Conservation (phyloP, 2,888 invertebrate species). For the Lithosia quadra region DNA sequence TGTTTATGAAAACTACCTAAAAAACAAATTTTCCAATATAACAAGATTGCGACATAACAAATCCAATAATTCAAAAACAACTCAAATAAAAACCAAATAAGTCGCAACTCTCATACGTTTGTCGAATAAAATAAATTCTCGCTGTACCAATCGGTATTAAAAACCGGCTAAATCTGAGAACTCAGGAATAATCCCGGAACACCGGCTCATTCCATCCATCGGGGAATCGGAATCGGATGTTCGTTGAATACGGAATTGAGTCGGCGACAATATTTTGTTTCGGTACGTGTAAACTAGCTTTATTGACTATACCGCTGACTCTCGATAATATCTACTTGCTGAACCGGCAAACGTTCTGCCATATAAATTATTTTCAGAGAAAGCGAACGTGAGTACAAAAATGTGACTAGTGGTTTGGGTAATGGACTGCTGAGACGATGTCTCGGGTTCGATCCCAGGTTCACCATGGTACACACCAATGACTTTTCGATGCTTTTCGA, state of each 20-base stretch:
- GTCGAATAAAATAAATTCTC: slow-evolving; percentile 38
- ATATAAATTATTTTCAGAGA: too few relatives aligned
- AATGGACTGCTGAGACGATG: too few relatives aligned
- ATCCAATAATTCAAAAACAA: slow-evolving; percentile 3
- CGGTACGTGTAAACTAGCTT: slow-evolving; percentile 38
- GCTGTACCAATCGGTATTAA: slow-evolving; percentile 34
- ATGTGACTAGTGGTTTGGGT: too few relatives aligned
- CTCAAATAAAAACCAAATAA: not conserved
- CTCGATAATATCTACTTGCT: not conserved
- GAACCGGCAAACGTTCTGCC: too few relatives aligned
- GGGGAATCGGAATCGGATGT: slow-evolving; percentile 40
- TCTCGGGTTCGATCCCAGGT: too few relatives aligned
- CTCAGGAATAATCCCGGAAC: slow-evolving; percentile 41
- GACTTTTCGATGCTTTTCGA: too few relatives aligned
- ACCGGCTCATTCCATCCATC: slow-evolving; percentile 30
- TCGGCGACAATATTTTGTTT: slow-evolving; percentile 48
- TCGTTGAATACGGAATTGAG: slow-evolving; percentile 43
- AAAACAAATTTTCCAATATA: not conserved
- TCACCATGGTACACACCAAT: too few relatives aligned
- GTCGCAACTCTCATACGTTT: slow-evolving; percentile 3
- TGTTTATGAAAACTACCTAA: too few relatives aligned
- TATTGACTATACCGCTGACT: slow-evolving; percentile 24
- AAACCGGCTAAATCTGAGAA: slow-evolving; percentile 36
- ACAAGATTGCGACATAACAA: not conserved
- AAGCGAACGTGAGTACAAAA: too few relatives aligned